A percentile compares a stretch with the other conserved stretches of the same genome.
Evolutionary conservation across 2,797 vertebrate genomes (phyloP).

Genomic region (Sarcoramphus papa): DNA sequence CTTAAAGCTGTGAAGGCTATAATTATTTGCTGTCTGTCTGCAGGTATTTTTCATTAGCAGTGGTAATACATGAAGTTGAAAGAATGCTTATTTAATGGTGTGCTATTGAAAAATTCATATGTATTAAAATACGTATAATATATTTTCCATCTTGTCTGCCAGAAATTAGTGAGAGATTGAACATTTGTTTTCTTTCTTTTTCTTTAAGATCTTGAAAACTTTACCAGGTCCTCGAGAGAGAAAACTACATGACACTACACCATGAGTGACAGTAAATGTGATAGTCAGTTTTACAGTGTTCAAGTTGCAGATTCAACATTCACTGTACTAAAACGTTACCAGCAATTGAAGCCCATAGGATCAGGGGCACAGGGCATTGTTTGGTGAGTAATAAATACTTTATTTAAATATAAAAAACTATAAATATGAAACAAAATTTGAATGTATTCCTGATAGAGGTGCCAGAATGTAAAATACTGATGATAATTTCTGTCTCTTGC

Average conservation of each 20-base stretch:
- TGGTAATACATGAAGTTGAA: neutral
- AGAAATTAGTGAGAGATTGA: neutral
- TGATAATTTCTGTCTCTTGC: neutral
- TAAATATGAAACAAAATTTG: neutral
- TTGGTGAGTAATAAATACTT: slow-evolving; percentile 80
- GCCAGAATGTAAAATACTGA: neutral
- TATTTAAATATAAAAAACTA: neutral
- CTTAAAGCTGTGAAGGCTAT: neutral
- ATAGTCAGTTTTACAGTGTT: slow-evolving; percentile 93
- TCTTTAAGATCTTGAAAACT: slow-evolving; percentile 54
- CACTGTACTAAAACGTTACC: slow-evolving; percentile 90
- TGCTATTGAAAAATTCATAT: neutral
- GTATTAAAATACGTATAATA: neutral
- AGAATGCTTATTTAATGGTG: neutral
- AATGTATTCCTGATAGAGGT: neutral
- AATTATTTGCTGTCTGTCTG: neutral
- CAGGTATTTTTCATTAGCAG: neutral
- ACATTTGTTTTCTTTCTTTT: slow-evolving; percentile 43
- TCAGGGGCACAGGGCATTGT: slow-evolving; percentile 97
- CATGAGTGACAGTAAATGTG: slow-evolving; percentile 90
- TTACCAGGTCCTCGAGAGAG: slow-evolving; percentile 32
- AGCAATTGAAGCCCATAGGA: slow-evolving; percentile 92
- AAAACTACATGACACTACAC: slow-evolving; percentile 74
- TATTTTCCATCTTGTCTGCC: neutral
- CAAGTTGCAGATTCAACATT: slow-evolving; percentile 98